Evolutionary conservation across 2,888 invertebrate species (phyloP).

Genomic region (Caenorhabditis sulstoni): DNA sequence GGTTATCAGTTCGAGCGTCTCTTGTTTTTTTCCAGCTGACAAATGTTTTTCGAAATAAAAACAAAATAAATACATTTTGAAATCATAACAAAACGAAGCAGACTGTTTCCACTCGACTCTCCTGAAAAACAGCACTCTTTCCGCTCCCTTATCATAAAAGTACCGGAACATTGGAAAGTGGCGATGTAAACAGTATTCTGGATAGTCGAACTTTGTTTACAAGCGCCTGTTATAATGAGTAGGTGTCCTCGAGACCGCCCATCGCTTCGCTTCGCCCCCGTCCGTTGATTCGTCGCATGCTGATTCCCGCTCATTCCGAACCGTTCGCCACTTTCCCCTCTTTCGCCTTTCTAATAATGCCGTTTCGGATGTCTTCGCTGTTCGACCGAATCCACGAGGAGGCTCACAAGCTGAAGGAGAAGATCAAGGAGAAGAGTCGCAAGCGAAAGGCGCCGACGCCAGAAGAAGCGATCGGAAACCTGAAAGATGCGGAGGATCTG

Average conservation of each 20-base stretch:
- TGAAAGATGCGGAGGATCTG: constrained; percentile 68
- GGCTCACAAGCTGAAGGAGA: constrained; percentile 61
- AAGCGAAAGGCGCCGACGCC: constrained; percentile 63
- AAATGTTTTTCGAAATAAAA: no score
- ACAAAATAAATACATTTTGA: no score
- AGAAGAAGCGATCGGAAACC: constrained; percentile 67
- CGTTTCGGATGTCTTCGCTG: constrained; percentile 56
- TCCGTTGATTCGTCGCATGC: no score
- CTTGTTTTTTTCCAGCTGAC: not conserved
- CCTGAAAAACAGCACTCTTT: no score
- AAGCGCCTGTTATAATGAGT: constrained; percentile 29
- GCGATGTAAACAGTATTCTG: no score
- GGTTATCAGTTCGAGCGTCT: no score
- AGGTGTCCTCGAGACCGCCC: constrained; percentile 46
- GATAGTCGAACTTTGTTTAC: not conserved
- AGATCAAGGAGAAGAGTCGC: constrained; percentile 63
- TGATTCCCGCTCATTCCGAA: not conserved
- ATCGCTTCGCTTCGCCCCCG: not conserved
- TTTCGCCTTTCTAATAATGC: constrained; percentile 10
- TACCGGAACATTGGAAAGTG: no score
- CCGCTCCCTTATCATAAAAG: no score
- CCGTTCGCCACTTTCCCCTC: constrained; percentile 1
- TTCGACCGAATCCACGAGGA: constrained; percentile 59
- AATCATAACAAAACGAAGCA: no score
- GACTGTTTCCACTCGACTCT: no score